Evolutionary conservation across 2,113 vertebrate species (phyloP).

Genomic region (Fregetta grallaria): DNA sequence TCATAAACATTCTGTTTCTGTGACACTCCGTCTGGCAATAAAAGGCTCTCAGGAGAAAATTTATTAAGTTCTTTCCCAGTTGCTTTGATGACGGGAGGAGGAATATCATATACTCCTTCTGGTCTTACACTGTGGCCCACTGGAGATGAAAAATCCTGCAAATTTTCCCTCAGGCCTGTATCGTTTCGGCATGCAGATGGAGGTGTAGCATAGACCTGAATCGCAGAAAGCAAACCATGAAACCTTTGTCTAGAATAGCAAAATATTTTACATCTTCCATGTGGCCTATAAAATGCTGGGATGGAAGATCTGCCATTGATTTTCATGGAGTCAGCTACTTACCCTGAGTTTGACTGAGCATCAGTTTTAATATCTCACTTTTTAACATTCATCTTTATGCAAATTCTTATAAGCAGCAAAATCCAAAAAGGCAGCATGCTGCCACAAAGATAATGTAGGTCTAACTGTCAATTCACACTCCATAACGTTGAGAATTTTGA

Average conservation of each 20-base stretch:
- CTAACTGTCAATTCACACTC: not conserved
- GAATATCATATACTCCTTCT: conserved; percentile 91
- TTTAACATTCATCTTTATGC: not conserved
- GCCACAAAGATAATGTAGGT: not conserved
- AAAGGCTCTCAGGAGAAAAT: conserved; percentile 73
- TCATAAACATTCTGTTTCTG: conserved; percentile 79
- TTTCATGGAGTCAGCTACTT: not conserved
- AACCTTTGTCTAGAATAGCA: not conserved
- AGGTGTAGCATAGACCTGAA: conserved; percentile 84
- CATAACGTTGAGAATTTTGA: not conserved
- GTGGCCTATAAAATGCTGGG: not conserved
- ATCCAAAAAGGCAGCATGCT: not conserved
- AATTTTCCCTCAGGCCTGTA: conserved; percentile 74
- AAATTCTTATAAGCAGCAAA: not conserved
- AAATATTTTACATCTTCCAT: not conserved
- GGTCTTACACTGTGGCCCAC: conserved; percentile 57
- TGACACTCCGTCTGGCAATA: conserved; percentile 28
- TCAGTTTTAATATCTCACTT: not conserved
- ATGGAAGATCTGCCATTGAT: not conserved
- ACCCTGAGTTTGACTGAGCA: not conserved
- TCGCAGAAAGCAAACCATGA: conserved; percentile 3
- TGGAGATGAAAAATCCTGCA: conserved; percentile 86
- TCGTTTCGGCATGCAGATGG: conserved; percentile 74
- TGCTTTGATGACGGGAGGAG: conserved; percentile 79
- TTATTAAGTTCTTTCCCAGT: conserved; percentile 69